Base-by-base conservation (phyloP, 2,888 invertebrate genomes). In the Caenorhabditis virilis region DNA sequence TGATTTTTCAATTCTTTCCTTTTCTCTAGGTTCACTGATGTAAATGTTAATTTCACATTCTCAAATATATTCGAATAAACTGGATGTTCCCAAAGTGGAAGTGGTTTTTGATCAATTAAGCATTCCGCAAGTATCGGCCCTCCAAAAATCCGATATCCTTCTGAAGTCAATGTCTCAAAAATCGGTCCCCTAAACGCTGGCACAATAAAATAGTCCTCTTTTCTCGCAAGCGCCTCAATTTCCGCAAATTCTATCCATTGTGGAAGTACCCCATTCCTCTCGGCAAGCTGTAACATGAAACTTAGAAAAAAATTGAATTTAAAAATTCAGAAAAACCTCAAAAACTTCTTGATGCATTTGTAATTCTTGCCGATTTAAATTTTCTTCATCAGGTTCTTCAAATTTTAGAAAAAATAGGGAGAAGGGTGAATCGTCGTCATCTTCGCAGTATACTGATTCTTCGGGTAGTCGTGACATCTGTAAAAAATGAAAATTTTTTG, bases 81-180 rank as follows among this genome's bases (percentile, higher is more conserved):
- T 0, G 76, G 67, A 64, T 69, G 69, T 5, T 45, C 26, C 52
- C 56, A 63, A 30, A 51, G 52, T n/a, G 74, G 74, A 23, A 74
- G 47, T 16, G 58, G 45, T 25, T 43, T 35, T 15, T 20, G 25
- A 9, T 60, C 46, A 11, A 53, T 30, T 13, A 74, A 30, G 38
- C 74, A 64, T 38, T 70, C 53, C 3, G 50, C 36, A 1, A 74
- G 49, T 13, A 72, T 63, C 9, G 61, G 63, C 2, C 68, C 61
- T 7, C 72, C 68, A 16, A 57, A 49, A 4, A 74, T 15, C n/a
- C 58, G 13, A 20, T 51, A 50, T 23, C 42, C 47, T 47, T 47
- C 47, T 13, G 6, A 20, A 5, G 13, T n/a, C 3, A 56, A 27
- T 50, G 26, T 49, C 20, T 45, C 42, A 30, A 71, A 71, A 13